Evolutionary conservation across 2,113 vertebrate genomes (phyloP), one percentile per base, ranked within the genome.

Genomic region (Cyanoderma ruficeps): DNA sequence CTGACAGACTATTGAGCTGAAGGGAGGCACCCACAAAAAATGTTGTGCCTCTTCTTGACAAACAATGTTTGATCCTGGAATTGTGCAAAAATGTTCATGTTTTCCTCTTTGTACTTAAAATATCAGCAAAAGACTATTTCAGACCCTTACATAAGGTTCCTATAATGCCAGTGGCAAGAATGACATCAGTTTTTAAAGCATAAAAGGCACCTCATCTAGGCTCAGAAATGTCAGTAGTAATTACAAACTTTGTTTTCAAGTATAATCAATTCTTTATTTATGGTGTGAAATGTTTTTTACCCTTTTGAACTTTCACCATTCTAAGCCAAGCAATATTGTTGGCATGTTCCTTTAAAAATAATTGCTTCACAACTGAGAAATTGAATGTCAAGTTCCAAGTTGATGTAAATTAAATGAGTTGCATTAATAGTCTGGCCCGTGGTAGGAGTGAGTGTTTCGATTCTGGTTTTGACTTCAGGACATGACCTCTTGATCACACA

Each of bases 291-390:
- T 64, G 65, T 64, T 93, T 89, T 90, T 93, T 92, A 70, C 84
- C 92, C 93, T 94, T 97, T 97, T 97, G 95, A 97, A 97, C 96
- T 97, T 96, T 65, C 3, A 4, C 84, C 69, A 64, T 93, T 96
- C 70, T 90, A 76, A 92, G 87, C 60, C 79, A 90, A 81, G 83
- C 82, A 95, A 91, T 96, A 95, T 84, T 95, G 87, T 93, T 96
- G 94, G 93, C 93, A 50, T 94, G 94, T 89, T 96, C 72, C 84
- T 97, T 96, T 96, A 94, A 96, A 96, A 97, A 92, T 97, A 97
- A 97, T 97, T 97, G 96, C 92, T 95, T 95, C 92, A 97, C 59
- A 89, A 95, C 57, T 59, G 82, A 94, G 91, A 95, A 97, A 97
- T 91, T 82, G 89, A 83, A 92, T 67, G 93, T 94, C 96, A 93